These are phyloP conservation scores for Aleiodes testaceus DNA, from an alignment of 2,888 invertebrate species.

Conservation along the genomic window DNA sequence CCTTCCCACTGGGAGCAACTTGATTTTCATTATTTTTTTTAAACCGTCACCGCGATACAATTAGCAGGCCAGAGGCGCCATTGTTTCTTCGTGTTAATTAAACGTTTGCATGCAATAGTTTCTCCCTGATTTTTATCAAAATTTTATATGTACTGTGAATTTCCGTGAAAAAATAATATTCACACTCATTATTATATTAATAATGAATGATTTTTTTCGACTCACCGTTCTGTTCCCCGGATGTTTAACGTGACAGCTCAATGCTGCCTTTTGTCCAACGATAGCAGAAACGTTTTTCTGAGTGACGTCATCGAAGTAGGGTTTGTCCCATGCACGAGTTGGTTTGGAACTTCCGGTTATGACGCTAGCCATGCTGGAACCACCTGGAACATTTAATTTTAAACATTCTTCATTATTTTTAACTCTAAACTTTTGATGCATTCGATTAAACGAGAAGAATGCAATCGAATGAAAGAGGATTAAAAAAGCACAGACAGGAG, in stretches of 20 bases:
- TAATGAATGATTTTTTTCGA: conserved; percentile 25
- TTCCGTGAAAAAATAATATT: too few species aligned
- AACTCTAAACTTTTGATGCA: too few species aligned
- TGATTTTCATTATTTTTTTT: conserved; percentile 8
- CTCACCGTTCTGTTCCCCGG: conserved; percentile 90
- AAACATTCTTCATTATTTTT: too few species aligned
- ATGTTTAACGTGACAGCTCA: conserved; percentile 89
- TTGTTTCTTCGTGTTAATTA: conserved; percentile 54
- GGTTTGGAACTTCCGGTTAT: conserved; percentile 67
- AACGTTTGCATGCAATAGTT: conserved; percentile 43
- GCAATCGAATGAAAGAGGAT: background rate
- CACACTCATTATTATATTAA: too few species aligned
- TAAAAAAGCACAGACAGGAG: background rate
- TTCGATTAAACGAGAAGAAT: conserved; percentile 28
- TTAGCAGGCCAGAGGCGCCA: conserved; percentile 49
- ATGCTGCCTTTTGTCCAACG: conserved; percentile 86
- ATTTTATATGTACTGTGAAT: conserved; percentile 24
- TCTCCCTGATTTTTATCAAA: conserved; percentile 13
- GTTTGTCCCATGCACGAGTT: conserved; percentile 76
- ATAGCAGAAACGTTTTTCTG: conserved; percentile 88
- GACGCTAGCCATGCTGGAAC: conserved; percentile 68
- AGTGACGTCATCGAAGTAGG: conserved; percentile 89
- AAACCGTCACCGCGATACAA: conserved; percentile 50
- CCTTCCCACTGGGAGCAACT: background rate
- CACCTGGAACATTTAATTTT: conserved; percentile 55